Conservation (phyloP, 1,140 invertebrate genomes). For the Mesaphorura yosii region DNA sequence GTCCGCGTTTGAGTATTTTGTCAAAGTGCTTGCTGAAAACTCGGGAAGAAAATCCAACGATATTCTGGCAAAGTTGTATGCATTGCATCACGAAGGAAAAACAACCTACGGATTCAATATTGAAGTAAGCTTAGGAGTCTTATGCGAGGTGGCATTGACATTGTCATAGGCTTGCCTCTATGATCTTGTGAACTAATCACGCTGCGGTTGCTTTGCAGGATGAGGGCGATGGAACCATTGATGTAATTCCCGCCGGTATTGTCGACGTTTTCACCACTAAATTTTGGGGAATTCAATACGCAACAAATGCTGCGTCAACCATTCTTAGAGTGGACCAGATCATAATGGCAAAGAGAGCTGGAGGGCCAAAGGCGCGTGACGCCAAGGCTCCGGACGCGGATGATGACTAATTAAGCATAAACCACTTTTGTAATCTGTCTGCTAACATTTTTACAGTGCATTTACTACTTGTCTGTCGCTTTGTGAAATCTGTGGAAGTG, state of each 20-base stretch:
- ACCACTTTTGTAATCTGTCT: background rate
- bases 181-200: slow-evolving; percentile 7
- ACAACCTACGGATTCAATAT: slow-evolving; percentile 78
- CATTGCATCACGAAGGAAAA: slow-evolving; percentile 80
- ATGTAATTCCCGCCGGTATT: slow-evolving; percentile 62
- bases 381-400: slow-evolving; percentile 52
- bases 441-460: background rate
- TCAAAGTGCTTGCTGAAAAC: slow-evolving; percentile 88
- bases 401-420: slow-evolving; percentile 19
- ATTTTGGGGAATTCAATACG: slow-evolving; percentile 89
- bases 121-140: slow-evolving; percentile 45
- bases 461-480: background rate
- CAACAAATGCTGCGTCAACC: slow-evolving; percentile 79
- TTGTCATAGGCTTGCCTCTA: background rate
- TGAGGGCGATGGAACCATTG: slow-evolving; percentile 50
- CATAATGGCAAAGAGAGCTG: slow-evolving; percentile 94
- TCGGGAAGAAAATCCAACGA: slow-evolving; percentile 78
- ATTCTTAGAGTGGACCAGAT: slow-evolving; percentile 97
- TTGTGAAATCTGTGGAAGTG: no score
- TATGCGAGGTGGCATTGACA: background rate
- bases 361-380: slow-evolving; percentile 74
- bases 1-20: slow-evolving; percentile 76
- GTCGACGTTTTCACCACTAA: slow-evolving; percentile 80
- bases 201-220: slow-evolving; percentile 35
- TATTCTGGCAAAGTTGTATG: slow-evolving; percentile 79